phyloP scores from a whole-genome alignment of 1,140 invertebrate species.

The Brachionus plicatilis region DNA sequence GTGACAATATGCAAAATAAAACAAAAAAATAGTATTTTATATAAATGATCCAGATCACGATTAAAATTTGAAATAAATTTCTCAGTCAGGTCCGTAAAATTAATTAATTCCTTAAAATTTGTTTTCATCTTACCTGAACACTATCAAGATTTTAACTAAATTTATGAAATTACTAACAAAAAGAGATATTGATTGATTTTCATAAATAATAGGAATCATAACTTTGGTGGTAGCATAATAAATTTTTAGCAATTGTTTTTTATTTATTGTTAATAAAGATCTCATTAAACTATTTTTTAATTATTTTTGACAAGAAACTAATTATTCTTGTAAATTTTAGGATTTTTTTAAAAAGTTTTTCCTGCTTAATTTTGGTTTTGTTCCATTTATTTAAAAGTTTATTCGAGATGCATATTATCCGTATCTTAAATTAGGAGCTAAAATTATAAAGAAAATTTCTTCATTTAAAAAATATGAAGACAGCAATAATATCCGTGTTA shows the following conservation, averaged over 20 bases:
- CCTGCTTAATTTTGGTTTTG: not conserved
- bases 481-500: no score
- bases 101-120: not conserved
- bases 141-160: not conserved
- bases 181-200: not conserved
- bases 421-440: no score
- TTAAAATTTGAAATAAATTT: not conserved
- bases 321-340: not conserved
- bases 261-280: not conserved
- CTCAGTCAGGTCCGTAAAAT: not conserved
- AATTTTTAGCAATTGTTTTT: not conserved
- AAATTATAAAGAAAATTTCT: no score
- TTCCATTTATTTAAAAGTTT: no score
- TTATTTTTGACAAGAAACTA: not conserved
- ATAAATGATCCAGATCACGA: not conserved
- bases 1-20: not conserved
- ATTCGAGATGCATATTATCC: no score
- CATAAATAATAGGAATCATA: not conserved
- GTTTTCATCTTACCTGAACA: not conserved
- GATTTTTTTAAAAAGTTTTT: not conserved
- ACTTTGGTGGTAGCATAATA: not conserved
- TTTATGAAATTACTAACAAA: not conserved
- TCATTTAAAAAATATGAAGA: no score
- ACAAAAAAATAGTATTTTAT: not conserved
- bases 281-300: not conserved